Evolutionary conservation across 1,140 invertebrate species (phyloP), one percentile per base, ranked within the genome.

Genomic region (Heliconius hermathena): DNA sequence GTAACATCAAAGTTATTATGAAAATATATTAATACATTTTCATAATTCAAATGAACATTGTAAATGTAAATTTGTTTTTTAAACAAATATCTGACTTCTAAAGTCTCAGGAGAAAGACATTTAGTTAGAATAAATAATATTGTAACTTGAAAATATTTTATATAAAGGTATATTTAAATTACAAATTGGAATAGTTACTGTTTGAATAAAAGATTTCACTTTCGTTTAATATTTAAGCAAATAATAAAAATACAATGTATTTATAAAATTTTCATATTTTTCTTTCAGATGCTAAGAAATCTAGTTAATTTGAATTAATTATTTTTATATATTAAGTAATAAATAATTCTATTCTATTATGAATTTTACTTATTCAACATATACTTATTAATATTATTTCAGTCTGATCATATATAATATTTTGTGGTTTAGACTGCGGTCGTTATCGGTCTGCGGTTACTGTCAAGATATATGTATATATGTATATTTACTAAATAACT

Each of bases 391-490:
- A 66, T 22, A 66, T 66, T 66, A 29, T 66, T 66, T 13, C 22
- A 26, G 11, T 66, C 57, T 66, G 57, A 22, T 66, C 57, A 26
- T 66, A 66, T 66, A 66, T 26, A 66, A 66, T 66, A 66, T 66
- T 66, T 66, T 66, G 22, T 66, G 22, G 57, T 26, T 66, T 66
- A 66, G 57, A 66, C 9, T 16, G 57, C 57, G 57, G 57, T 29
- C 22, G 22, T 66, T 66, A 66, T 26, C 57, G 22, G 22, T 16
- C 22, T 26, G 57, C 57, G 57, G 57, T 29, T 16, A 29, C n/a
- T 66, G n/a, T 66, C 26, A 66, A 66, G 79, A 46, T 73, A 73
- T 46, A 73, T 29, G n/a, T 73, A 29, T 29, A 36, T 36, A 73
- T 73, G 8, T 73, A 73, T 36, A 73, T 18, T 16, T 73, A 26